Conservation (phyloP, 2,888 invertebrate genomes). For the Scelioninae gen. 2 region DNA sequence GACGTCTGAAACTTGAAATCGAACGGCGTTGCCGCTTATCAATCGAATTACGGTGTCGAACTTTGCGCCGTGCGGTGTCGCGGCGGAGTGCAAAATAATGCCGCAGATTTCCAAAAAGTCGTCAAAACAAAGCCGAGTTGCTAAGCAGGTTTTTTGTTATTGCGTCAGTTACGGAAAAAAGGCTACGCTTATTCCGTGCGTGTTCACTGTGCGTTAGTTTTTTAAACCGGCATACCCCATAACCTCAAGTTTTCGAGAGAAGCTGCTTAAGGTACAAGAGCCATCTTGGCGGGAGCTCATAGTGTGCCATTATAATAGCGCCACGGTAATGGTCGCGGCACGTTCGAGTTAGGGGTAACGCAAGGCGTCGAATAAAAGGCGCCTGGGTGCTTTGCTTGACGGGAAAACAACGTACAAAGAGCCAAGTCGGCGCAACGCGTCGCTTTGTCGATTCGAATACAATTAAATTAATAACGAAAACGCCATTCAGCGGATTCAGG, state of each 20-base stretch:
- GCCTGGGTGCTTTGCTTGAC: conserved; percentile 40
- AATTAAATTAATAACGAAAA: conserved; percentile 48
- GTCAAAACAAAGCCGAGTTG: conserved; percentile 9
- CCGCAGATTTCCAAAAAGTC: not conserved
- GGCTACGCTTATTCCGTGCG: conserved; percentile 14
- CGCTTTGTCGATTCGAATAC: conserved; percentile 22
- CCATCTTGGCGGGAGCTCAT: conserved; percentile 55
- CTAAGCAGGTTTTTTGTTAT: no score
- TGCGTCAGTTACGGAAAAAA: conserved; percentile 2
- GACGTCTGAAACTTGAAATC: conserved; percentile 20
- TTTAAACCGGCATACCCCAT: conserved; percentile 29
- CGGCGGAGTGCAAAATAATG: not conserved
- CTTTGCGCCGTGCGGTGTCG: conserved; percentile 9
- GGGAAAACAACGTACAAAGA: conserved; percentile 43
- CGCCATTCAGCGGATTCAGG: conserved; percentile 34
- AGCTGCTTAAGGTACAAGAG: conserved; percentile 48
- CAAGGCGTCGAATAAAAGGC: conserved; percentile 40
- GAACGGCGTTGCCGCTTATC: conserved; percentile 3
- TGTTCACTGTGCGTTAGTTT: conserved; percentile 31
- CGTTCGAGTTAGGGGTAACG: conserved; percentile 49
- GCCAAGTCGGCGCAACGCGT: conserved; percentile 5
- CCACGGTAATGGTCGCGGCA: conserved; percentile 43
- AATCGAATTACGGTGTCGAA: conserved; percentile 24
- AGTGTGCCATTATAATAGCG: conserved; percentile 59
- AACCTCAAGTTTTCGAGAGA: conserved; percentile 52